Percentiles rank a stretch among this genome's conserved stretches.
Evolutionary conservation across 64 coral and sea anemone genomes (phyloP).

Genomic region (Acropora tenuis): DNA sequence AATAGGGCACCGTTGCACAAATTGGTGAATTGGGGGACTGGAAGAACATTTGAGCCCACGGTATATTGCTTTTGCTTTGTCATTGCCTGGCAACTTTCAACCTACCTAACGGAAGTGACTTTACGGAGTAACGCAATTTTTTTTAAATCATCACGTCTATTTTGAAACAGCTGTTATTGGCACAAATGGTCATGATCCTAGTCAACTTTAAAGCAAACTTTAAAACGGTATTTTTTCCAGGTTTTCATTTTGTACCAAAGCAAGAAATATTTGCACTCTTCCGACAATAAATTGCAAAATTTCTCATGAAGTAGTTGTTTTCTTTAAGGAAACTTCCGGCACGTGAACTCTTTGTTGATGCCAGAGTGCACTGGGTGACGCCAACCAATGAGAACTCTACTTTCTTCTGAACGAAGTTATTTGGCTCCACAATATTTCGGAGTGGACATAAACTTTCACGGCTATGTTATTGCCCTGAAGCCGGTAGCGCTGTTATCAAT

Average conservation of each 20-base stretch:
- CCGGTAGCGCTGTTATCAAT: not conserved
- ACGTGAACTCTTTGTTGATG: conserved; percentile 54
- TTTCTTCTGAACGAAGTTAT: conserved; percentile 10
- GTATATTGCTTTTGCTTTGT: not conserved
- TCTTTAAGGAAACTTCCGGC: conserved; percentile 8
- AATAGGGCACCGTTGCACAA: conserved; percentile 59
- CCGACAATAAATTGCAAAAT: too few relatives aligned
- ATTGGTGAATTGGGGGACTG: conserved; percentile 61
- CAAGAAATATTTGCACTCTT: too few relatives aligned
- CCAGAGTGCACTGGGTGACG: conserved; percentile 33
- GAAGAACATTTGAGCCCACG: not conserved
- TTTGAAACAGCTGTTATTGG: not conserved
- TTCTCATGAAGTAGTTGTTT: too few relatives aligned
- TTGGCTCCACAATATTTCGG: conserved; percentile 20
- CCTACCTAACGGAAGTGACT: not conserved
- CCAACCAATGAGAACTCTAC: conserved; percentile 11
- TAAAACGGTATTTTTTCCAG: too few relatives aligned
- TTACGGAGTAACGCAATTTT: not conserved
- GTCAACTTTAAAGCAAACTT: too few relatives aligned
- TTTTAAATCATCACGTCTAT: not conserved
- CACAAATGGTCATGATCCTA: not conserved
- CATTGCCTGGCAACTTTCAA: too few relatives aligned
- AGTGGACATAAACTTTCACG: too few relatives aligned
- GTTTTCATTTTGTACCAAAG: too few relatives aligned
- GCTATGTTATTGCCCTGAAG: not conserved